These are phyloP conservation scores for Proterorhinus semilunaris DNA, from an alignment of 2,113 vertebrate genomes.

Conservation along the genomic window DNA sequence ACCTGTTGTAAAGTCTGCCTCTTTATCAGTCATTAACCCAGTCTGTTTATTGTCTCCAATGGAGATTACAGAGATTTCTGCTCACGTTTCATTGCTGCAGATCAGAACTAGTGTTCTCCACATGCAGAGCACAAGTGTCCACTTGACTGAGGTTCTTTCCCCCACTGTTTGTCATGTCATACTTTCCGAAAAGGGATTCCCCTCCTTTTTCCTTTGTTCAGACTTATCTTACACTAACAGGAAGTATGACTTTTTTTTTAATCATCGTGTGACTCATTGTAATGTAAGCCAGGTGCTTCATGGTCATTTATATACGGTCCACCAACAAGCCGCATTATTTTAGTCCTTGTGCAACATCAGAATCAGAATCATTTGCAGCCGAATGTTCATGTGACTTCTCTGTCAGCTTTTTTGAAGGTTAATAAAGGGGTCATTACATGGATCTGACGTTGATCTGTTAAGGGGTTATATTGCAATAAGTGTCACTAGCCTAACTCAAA, in stretches of 20 bases:
- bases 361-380: too few species aligned
- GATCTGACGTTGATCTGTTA: constrained; percentile 25
- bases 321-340: constrained; percentile 24
- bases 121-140: constrained; percentile 15
- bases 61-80: constrained; percentile 59
- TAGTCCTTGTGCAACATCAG: constrained; percentile 36
- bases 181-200: constrained; percentile 16
- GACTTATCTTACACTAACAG: neutral
- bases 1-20: constrained; percentile 61
- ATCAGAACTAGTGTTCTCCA: neutral
- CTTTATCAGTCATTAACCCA: constrained; percentile 67
- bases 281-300: constrained; percentile 18
- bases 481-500: constrained; percentile 49
- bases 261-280: constrained; percentile 29
- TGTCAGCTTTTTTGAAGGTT: constrained; percentile 9
- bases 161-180: constrained; percentile 13
- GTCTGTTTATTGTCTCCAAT: constrained; percentile 66
- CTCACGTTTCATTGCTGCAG: constrained; percentile 37
- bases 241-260: neutral
- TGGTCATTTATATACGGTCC: constrained; percentile 25
- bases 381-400: constrained; percentile 5
- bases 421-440: constrained; percentile 18
- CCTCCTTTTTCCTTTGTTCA: neutral
- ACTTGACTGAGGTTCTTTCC: constrained; percentile 13
- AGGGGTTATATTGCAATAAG: constrained; percentile 55